Percentiles rank a stretch among this genome's conserved stretches.
phyloP scores from a whole-genome alignment of 2,113 vertebrate species.

The Aepyceros melampus region DNA sequence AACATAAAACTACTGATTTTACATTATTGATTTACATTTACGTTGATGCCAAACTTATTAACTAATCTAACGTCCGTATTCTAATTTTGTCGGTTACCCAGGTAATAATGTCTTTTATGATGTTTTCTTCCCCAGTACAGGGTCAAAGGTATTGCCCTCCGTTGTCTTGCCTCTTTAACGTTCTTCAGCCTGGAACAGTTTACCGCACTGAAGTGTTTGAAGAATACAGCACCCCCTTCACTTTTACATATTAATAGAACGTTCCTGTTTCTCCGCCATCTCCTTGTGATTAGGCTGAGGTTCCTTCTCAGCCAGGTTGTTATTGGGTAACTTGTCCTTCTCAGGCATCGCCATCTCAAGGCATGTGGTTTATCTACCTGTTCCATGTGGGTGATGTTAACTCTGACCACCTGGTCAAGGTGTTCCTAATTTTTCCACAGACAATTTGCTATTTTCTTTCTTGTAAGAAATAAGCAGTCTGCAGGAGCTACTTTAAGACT shows the following conservation, averaged over 20 bases:
- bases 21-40: not conserved
- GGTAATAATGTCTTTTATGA: not conserved
- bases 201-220: not conserved
- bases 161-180: rapidly evolving
- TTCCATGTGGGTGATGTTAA: not conserved
- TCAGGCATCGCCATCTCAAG: not conserved
- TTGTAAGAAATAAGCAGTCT: not conserved
- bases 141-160: not conserved
- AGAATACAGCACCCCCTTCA: not conserved
- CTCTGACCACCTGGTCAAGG: not conserved
- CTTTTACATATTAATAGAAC: not conserved
- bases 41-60: not conserved
- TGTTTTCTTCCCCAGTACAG: not conserved
- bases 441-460: not conserved
- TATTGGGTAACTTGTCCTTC: rapidly evolving
- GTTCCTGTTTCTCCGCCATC: rapidly evolving
- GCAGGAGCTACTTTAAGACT: not conserved
- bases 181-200: not conserved
- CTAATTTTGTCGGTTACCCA: not conserved
- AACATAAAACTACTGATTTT: not conserved
- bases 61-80: not conserved
- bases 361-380: not conserved
- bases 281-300: not conserved
- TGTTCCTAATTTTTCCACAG: not conserved
- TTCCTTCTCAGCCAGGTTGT: not conserved